Percentiles rank a stretch among this genome's conserved stretches.
These are phyloP conservation scores for Ia io DNA, from an alignment of 2,113 vertebrate species.

Conservation along the genomic window DNA sequence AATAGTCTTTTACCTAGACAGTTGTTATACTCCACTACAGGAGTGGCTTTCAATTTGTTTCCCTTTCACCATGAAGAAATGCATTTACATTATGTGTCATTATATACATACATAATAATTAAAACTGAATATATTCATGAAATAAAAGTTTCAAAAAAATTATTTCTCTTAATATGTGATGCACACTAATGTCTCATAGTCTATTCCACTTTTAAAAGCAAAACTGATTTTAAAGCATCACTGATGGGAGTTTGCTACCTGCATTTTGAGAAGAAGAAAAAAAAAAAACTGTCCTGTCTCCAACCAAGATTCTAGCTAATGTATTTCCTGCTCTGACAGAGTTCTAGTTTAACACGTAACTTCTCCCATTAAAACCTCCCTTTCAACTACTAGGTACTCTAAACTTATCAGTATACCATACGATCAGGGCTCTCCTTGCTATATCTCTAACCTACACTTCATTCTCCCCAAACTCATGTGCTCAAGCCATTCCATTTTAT, in stretches of 20 bases:
- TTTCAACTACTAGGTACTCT: background rate
- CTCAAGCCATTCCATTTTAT: background rate
- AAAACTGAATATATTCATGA: background rate
- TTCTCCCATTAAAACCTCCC: background rate
- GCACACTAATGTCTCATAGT: background rate
- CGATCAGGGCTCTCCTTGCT: background rate
- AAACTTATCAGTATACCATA: background rate
- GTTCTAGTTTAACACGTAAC: background rate
- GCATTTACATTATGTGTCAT: constrained; percentile 4
- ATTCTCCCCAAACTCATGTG: background rate
- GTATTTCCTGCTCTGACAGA: background rate
- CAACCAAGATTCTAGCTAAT: background rate
- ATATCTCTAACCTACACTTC: background rate
- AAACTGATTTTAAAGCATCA: background rate
- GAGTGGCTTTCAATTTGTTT: constrained; percentile 2
- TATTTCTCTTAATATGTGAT: background rate
- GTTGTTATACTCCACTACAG: background rate
- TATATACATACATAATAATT: background rate
- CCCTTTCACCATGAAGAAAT: constrained; percentile 3
- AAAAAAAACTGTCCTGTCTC: background rate
- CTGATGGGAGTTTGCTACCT: background rate
- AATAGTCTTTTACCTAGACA: background rate
- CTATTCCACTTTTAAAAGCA: background rate
- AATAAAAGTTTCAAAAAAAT: constrained; percentile 24
- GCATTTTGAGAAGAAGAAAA: background rate